phyloP scores from a whole-genome alignment of 2,113 vertebrate species.

The Varanus komodoensis region DNA sequence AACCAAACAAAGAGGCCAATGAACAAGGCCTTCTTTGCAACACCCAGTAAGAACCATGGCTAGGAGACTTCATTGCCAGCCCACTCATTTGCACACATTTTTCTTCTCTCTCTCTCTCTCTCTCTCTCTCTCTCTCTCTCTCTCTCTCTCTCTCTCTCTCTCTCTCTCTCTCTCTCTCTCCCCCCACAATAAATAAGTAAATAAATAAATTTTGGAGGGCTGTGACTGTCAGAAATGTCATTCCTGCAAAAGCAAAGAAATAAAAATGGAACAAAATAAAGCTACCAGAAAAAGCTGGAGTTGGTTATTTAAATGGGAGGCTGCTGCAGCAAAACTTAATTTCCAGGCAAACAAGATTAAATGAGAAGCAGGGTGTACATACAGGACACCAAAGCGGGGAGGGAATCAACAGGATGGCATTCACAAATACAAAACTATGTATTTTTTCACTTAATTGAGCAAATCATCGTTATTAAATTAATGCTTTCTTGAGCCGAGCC shows the following conservation, averaged over 20 bases:
- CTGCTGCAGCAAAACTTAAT: background rate
- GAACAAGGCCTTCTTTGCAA: too few species aligned
- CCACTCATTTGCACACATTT: too few species aligned
- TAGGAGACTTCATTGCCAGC: too few species aligned
- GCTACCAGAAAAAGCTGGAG: background rate
- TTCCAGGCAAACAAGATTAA: accelerated
- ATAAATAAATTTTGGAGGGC: background rate
- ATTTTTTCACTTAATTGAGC: constrained; percentile 6
- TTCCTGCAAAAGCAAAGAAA: background rate
- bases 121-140: too few species aligned
- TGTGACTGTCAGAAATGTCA: background rate
- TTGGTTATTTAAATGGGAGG: constrained; percentile 24
- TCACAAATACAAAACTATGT: background rate
- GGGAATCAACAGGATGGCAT: background rate
- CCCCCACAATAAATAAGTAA: background rate
- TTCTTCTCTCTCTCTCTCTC: too few species aligned
- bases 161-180: too few species aligned
- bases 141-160: too few species aligned
- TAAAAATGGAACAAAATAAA: background rate
- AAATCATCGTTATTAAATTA: constrained; percentile 33
- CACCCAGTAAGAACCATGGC: too few species aligned
- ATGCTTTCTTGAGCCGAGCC: background rate
- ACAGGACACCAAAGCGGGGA: background rate
- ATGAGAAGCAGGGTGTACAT: background rate
- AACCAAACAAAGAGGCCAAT: too few species aligned